These are phyloP conservation scores for Onychorhynchus coronatus DNA, from an alignment of 2,113 vertebrate species.

Conservation along the genomic window DNA sequence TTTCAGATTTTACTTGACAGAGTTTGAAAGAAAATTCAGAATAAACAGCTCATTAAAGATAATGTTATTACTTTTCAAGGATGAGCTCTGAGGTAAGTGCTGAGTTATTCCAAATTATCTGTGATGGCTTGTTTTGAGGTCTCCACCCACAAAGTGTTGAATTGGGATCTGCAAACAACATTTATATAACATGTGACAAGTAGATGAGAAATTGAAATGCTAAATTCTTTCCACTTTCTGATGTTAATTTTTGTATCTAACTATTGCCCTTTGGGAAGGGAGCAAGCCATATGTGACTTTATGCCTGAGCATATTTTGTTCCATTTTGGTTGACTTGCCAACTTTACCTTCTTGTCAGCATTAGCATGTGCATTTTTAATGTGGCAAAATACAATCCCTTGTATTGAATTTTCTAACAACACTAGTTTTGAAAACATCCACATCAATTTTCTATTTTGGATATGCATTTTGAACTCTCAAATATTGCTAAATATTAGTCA, in stretches of 20 bases:
- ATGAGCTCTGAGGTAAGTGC: constrained; percentile 47
- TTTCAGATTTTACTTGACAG: constrained; percentile 39
- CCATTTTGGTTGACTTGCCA: background rate
- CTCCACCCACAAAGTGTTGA: constrained; percentile 33
- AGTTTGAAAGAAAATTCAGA: constrained; percentile 44
- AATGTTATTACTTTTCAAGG: constrained; percentile 27
- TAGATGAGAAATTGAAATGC: constrained; percentile 32
- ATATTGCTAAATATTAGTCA: background rate
- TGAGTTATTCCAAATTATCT: constrained; percentile 53
- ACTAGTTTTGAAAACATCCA: background rate
- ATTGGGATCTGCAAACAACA: constrained; percentile 18
- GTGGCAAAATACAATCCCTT: background rate
- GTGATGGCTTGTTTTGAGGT: constrained; percentile 56
- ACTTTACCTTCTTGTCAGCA: background rate
- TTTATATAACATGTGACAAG: constrained; percentile 6
- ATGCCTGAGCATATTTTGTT: background rate
- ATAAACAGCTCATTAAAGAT: constrained; percentile 43
- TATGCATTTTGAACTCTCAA: background rate
- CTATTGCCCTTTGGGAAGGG: background rate
- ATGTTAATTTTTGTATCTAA: constrained; percentile 32
- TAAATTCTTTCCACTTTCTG: constrained; percentile 18
- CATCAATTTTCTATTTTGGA: background rate
- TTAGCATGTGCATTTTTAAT: background rate
- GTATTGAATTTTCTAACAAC: background rate
- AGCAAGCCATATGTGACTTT: background rate